Conservation (phyloP, 35 echinoderm and acorn worm species). For the Heliocidaris tuberculata region DNA sequence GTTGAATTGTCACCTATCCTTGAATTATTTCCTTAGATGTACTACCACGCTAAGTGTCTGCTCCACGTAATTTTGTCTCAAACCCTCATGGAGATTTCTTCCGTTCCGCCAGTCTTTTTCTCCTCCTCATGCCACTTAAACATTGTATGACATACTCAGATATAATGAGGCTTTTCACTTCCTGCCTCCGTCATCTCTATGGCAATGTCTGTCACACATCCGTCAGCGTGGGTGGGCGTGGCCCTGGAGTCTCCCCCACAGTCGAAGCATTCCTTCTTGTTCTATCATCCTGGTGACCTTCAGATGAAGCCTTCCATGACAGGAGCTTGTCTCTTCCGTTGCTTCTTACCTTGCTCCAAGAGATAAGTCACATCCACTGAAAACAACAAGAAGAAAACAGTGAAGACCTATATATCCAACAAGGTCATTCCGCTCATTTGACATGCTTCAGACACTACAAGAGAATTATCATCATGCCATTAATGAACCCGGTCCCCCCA, state of each 20-base stretch:
- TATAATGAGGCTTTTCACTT: neutral
- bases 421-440: too few species aligned
- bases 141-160: neutral
- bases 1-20: neutral
- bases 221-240: neutral
- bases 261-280: neutral
- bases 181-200: neutral
- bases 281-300: neutral
- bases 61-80: neutral
- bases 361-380: conserved; percentile 84
- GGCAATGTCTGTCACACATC: neutral
- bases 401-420: too few species aligned
- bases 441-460: too few species aligned
- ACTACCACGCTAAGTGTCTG: neutral
- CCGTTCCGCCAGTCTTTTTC: neutral
- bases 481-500: too few species aligned
- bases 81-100: neutral
- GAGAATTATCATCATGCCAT: too few species aligned
- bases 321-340: conserved; percentile 71
- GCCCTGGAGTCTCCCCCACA: neutral
- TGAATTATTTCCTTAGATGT: neutral
- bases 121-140: neutral
- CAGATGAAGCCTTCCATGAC: conserved; percentile 83
- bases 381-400: neutral
- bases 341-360: conserved; percentile 78